A percentile compares a stretch with the other conserved stretches of the same genome.
These are phyloP conservation scores for Pseudonaja textilis DNA, from an alignment of 2,113 vertebrate genomes.

Conservation along the genomic window DNA sequence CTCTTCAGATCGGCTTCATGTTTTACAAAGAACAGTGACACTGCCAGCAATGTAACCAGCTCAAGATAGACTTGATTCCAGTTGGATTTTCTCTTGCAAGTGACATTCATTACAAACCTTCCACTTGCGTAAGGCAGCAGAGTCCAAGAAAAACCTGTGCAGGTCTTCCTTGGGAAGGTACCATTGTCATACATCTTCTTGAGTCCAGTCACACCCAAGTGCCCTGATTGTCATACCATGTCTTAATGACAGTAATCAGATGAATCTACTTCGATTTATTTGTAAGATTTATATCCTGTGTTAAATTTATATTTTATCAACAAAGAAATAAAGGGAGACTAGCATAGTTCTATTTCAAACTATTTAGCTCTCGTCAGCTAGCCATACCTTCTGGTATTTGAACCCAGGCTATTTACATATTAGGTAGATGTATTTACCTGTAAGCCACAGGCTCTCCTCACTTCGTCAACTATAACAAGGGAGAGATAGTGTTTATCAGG, in stretches of 20 bases:
- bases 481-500: too few species aligned
- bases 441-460: too few species aligned
- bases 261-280: background rate
- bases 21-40: background rate
- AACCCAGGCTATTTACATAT: too few species aligned
- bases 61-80: background rate
- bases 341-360: too few species aligned
- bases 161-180: background rate
- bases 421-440: too few species aligned
- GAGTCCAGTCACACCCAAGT: background rate
- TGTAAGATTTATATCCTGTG: background rate
- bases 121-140: background rate
- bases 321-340: too few species aligned
- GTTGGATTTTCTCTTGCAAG: background rate
- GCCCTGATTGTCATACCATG: background rate
- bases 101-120: background rate
- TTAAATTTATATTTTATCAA: too few species aligned
- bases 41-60: background rate
- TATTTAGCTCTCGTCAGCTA: too few species aligned
- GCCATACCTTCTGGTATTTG: too few species aligned
- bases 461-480: too few species aligned
- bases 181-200: background rate
- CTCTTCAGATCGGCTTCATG: background rate
- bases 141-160: background rate
- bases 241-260: background rate